Conservation (phyloP, 2,113 vertebrate genomes). For the Euleptes europaea region DNA sequence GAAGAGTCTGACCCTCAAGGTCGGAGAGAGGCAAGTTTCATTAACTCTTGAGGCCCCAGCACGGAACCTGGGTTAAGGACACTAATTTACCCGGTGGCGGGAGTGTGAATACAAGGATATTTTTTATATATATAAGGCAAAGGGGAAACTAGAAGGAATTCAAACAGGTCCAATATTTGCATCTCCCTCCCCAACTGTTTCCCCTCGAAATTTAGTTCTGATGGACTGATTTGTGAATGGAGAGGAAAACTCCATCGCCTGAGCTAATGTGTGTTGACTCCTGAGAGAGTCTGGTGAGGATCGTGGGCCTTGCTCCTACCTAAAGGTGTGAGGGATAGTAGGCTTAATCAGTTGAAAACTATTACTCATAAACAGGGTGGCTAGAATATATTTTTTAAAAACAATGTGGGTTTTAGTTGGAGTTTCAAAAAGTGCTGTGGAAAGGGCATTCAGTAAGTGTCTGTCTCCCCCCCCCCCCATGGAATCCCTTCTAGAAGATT, state of each 20-base stretch:
- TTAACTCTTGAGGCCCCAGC: constrained; percentile 86
- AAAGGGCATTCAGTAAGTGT: too few species aligned
- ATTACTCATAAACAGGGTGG: neutral
- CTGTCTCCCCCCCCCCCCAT: neutral
- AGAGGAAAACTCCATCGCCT: neutral
- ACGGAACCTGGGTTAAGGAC: constrained; percentile 83
- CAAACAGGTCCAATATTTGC: neutral
- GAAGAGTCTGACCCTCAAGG: constrained; percentile 79
- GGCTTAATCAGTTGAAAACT: neutral
- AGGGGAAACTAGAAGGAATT: neutral
- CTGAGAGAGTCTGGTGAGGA: too few species aligned
- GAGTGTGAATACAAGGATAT: constrained; percentile 37
- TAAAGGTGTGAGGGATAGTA: neutral
- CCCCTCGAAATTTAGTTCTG: neutral
- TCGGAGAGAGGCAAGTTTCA: constrained; percentile 80
- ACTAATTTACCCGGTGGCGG: constrained; percentile 75
- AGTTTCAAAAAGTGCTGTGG: neutral
- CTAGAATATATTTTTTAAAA: neutral
- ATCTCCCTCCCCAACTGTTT: neutral
- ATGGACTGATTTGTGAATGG: neutral
- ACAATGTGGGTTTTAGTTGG: neutral
- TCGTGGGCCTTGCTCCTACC: too few species aligned
- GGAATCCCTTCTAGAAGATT: neutral
- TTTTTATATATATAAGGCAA: neutral
- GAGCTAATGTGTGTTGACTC: neutral